phyloP scores from a whole-genome alignment of 2,888 invertebrate genomes.

The Athrips mouffetella region DNA sequence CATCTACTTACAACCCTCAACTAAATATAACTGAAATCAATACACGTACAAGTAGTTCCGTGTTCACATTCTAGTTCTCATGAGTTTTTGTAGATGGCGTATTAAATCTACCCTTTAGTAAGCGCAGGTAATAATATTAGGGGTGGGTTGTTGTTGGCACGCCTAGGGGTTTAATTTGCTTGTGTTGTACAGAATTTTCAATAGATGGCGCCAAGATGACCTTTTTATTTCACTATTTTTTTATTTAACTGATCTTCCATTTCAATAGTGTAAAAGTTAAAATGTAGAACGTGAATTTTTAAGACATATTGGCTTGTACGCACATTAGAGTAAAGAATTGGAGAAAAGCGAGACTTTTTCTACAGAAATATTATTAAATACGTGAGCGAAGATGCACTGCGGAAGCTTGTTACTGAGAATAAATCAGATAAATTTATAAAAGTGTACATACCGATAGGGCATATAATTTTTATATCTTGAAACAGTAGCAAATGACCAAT shows the following conservation, averaged over 20 bases:
- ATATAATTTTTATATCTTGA: background rate
- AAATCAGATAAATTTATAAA: slow-evolving; percentile 4
- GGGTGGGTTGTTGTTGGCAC: background rate
- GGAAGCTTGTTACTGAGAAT: background rate
- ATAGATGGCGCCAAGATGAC: background rate
- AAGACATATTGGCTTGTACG: no score
- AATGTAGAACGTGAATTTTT: no score
- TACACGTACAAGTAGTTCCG: slow-evolving; percentile 28
- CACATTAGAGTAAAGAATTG: no score
- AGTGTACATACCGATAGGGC: background rate
- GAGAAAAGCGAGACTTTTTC: no score
- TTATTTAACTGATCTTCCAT: background rate
- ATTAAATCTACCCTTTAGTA: background rate
- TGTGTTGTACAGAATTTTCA: background rate
- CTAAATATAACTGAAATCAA: slow-evolving; percentile 39
- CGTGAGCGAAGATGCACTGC: no score
- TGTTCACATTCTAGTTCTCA: slow-evolving; percentile 24
- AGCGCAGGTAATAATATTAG: background rate
- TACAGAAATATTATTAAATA: no score
- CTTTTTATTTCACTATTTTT: background rate
- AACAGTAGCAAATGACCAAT: slow-evolving; percentile 43
- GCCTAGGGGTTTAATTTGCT: background rate
- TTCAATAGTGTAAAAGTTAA: no score
- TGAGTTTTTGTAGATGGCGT: slow-evolving; percentile 45
- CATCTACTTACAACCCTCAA: slow-evolving; percentile 54